phyloP scores from a whole-genome alignment of 2,797 vertebrate genomes.

The Yasuhikotakia modesta region DNA sequence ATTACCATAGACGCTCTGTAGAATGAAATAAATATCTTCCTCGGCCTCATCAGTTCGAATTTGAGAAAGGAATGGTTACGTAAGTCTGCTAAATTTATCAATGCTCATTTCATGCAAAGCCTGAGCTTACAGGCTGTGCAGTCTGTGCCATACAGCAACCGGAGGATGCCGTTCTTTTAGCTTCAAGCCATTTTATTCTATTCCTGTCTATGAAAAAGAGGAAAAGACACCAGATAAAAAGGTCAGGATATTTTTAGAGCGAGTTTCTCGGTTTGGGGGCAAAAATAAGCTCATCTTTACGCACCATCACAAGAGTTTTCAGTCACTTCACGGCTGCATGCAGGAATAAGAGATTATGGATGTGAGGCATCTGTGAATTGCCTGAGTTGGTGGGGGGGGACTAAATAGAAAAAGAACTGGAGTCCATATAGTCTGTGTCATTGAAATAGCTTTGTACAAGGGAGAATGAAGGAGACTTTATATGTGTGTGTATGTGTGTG shows the following conservation, averaged over 20 bases:
- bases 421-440: conserved; percentile 1
- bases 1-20: conserved; percentile 62
- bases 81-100: conserved; percentile 82
- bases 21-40: conserved; percentile 66
- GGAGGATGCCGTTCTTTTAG: conserved; percentile 70
- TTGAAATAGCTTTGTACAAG: conserved; percentile 30
- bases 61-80: conserved; percentile 74
- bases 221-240: conserved; percentile 65
- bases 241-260: conserved; percentile 71
- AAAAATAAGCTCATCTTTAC: conserved; percentile 52
- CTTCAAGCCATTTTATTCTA: conserved; percentile 69
- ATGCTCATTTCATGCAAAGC: conserved; percentile 79
- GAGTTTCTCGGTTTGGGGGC: conserved; percentile 57
- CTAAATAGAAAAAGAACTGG: conserved; percentile 15
- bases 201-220: conserved; percentile 65
- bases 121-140: conserved; percentile 65
- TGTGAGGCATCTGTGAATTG: conserved; percentile 55
- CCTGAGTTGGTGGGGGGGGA: neutral
- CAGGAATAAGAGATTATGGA: conserved; percentile 62
- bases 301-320: conserved; percentile 63
- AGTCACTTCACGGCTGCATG: conserved; percentile 61
- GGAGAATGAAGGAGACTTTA: conserved; percentile 39
- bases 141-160: conserved; percentile 68
- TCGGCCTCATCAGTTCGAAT: conserved; percentile 78
- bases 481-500: conserved; percentile 15